A percentile compares a stretch with the other conserved stretches of the same genome.
Evolutionary conservation across 2,797 vertebrate species (phyloP).

Genomic region (Molossus alvarezi): DNA sequence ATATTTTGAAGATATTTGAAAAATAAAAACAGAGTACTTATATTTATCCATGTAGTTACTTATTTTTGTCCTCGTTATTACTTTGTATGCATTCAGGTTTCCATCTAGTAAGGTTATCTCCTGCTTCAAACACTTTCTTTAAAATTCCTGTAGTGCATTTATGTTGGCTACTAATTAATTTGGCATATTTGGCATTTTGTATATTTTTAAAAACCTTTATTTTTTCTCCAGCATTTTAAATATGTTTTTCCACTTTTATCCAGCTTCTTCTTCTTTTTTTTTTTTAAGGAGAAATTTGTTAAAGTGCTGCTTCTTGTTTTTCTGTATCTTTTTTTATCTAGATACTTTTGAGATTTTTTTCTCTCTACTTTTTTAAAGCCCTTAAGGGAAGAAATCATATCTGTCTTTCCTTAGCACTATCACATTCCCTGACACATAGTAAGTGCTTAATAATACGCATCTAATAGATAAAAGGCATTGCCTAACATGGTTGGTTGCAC

Average conservation of each 20-base stretch:
- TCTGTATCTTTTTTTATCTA: neutral
- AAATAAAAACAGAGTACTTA: neutral
- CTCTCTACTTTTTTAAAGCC: neutral
- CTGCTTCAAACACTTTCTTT: neutral
- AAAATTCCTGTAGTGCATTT: neutral
- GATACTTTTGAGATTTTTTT: neutral
- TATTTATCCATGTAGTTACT: neutral
- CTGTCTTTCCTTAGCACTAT: neutral
- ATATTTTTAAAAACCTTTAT: neutral
- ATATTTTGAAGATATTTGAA: conserved; percentile 1
- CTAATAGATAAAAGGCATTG: neutral
- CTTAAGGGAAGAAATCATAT: neutral
- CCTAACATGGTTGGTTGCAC: neutral
- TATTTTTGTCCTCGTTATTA: neutral
- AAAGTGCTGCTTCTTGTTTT: neutral
- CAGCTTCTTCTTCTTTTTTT: neutral
- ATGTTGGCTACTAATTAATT: neutral
- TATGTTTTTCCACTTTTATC: neutral
- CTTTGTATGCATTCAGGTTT: neutral
- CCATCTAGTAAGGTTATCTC: neutral
- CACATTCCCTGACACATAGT: neutral
- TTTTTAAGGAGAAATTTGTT: neutral
- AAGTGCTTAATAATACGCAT: neutral
- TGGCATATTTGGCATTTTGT: neutral
- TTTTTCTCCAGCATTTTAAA: neutral